Percentiles rank a stretch among this genome's conserved stretches.
These are phyloP conservation scores for Venustoraphidia nigricollis DNA, from an alignment of 2,888 invertebrate species.

Conservation along the genomic window DNA sequence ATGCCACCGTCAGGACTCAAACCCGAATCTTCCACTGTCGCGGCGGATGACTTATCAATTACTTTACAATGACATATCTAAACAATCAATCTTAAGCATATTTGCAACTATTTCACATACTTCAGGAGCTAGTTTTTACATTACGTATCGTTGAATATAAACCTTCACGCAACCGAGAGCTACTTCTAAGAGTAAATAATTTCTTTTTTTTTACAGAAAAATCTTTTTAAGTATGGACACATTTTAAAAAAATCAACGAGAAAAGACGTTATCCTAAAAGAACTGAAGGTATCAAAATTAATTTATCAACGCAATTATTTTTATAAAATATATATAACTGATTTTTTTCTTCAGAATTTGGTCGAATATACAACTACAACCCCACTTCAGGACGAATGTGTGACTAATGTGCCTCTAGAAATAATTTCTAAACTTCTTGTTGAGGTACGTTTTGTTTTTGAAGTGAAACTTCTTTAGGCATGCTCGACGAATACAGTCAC, in stretches of 20 bases:
- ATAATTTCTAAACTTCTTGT: conserved; percentile 56
- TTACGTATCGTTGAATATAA: no score
- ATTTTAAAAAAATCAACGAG: conserved; percentile 48
- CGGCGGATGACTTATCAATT: no score
- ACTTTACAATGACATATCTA: no score
- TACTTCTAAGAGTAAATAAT: no score
- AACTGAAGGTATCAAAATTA: conserved; percentile 44
- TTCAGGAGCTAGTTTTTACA: no score
- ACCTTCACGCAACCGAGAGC: no score
- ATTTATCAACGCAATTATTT: not conserved
- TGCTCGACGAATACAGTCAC: not conserved
- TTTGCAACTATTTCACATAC: no score
- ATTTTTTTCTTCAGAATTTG: conserved; percentile 40
- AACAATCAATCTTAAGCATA: no score
- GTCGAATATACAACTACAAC: conserved; percentile 60
- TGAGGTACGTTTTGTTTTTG: conserved; percentile 26
- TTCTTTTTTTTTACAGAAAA: conserved; percentile 42
- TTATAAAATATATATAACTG: not conserved
- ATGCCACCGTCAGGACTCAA: no score
- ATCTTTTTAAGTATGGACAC: conserved; percentile 57
- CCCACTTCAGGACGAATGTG: conserved; percentile 61
- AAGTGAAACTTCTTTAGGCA: not conserved
- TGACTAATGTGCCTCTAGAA: conserved; percentile 54
- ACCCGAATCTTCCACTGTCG: no score
- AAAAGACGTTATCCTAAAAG: conserved; percentile 57